Evolutionary conservation across 2,888 invertebrate species (phyloP), one percentile per base, ranked within the genome.

Genomic region (Lycaena phlaeas): DNA sequence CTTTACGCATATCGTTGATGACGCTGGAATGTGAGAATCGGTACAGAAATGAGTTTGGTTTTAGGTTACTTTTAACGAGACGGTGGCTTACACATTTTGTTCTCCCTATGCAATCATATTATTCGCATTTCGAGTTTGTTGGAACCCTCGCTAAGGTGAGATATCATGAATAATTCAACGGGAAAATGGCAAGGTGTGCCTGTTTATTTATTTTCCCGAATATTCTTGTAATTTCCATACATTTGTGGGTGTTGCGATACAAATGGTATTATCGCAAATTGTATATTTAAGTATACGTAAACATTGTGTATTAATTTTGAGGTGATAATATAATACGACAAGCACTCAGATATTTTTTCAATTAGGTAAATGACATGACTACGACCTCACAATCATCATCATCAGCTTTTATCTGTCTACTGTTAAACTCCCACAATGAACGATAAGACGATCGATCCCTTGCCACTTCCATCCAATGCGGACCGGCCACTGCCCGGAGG

Each of bases 131-230:
- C 57, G 60, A 71, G 66, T 57, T 54, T 62, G 50, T 52, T 54
- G 54, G 55, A 60, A 62, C 56, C 61, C 54, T 57, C 60, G 49
- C 61, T 54, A 64, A 68, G 74, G 71, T 68, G 74, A 74, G 71
- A 73, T 67, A 59, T 64, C 75, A 82, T 81, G 81, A 78, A 82
- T 82, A 70, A 82, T 82, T 81, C 82, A 82, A 71, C 69, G 68
- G 73, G 70, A 75, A 81, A 81, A 81, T 75, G 76, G 72, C 74
- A 69, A 78, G 75, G 76, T 75, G 70, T 71, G 61, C 56, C 59
- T 69, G 69, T 74, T 75, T 81, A 78, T 79, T 81, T 81, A 78
- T 77, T 75, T 75, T 69, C 53, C 57, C 58, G 57, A 56, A 67
- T 79, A 68, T 71, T 71, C 66, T 62, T 60, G 58, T 66, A 68